A percentile compares a stretch with the other conserved stretches of the same genome.
Evolutionary conservation across 1,140 invertebrate species (phyloP).

Genomic region (Anastrepha ludens): DNA sequence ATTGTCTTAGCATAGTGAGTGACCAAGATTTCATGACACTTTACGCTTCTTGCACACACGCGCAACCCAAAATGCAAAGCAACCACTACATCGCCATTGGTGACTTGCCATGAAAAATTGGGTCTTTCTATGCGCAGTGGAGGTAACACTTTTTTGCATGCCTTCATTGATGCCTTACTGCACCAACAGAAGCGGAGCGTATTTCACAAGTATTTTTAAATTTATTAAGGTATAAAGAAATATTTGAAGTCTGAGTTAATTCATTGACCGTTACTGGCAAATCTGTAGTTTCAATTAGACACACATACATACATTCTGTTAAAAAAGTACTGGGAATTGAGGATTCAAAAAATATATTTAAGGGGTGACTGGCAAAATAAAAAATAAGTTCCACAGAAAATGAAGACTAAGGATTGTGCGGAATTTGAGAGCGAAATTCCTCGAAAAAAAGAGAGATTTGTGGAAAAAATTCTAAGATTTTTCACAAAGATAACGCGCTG

Average conservation of each 20-base stretch:
- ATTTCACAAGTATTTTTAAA: constrained; percentile 21
- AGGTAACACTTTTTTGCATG: not conserved
- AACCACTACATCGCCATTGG: not conserved
- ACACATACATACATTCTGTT: not conserved
- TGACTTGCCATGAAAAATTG: not conserved
- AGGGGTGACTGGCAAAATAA: too few species aligned
- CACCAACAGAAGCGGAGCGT: constrained; percentile 1
- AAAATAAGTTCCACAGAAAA: too few species aligned
- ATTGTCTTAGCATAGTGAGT: not conserved
- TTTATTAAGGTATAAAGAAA: not conserved
- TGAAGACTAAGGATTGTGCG: too few species aligned
- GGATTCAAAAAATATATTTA: too few species aligned
- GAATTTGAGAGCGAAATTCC: too few species aligned
- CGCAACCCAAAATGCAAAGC: not conserved
- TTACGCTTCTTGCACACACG: constrained; percentile 12
- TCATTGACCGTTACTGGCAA: not conserved
- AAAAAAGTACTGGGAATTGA: not conserved
- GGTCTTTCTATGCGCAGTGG: not conserved
- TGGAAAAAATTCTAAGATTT: too few species aligned
- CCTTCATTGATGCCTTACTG: not conserved
- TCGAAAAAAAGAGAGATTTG: too few species aligned
- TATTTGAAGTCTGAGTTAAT: not conserved
- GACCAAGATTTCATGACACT: constrained; percentile 40
- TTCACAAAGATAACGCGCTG: too few species aligned
- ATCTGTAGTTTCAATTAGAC: not conserved